A percentile compares a stretch with the other conserved stretches of the same genome.
These are phyloP conservation scores for Clupea harengus DNA, from an alignment of 2,113 vertebrate species.

Conservation along the genomic window DNA sequence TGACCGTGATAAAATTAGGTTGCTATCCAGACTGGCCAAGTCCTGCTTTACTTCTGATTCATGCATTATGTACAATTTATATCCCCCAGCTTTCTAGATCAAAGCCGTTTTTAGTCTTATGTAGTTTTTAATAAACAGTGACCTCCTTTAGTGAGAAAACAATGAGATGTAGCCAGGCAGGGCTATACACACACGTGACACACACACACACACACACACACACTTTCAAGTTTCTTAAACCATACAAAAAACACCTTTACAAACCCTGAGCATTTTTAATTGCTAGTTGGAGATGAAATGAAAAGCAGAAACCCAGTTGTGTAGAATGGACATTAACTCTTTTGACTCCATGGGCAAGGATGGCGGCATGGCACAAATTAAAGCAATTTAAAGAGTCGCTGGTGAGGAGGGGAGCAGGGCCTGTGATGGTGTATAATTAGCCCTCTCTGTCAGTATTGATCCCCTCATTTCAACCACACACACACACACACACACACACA, in stretches of 20 bases:
- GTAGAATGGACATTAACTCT: conserved; percentile 44
- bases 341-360: conserved; percentile 43
- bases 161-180: not conserved
- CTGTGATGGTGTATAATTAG: conserved; percentile 59
- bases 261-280: not conserved
- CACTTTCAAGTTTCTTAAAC: not conserved
- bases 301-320: conserved; percentile 32
- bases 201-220: not conserved
- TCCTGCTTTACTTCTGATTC: not conserved
- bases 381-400: conserved; percentile 64
- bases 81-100: not conserved
- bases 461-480: not conserved
- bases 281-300: conserved; percentile 15
- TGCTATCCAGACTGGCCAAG: not conserved
- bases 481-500: not conserved
- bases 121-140: conserved; percentile 11
- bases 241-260: not conserved
- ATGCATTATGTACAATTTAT: not conserved
- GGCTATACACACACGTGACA: not conserved
- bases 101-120: not conserved
- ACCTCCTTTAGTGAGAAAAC: not conserved
- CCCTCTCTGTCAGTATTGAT: conserved; percentile 64
- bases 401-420: conserved; percentile 65
- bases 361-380: conserved; percentile 60
- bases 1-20: not conserved